Conservation (phyloP, 2,888 invertebrate species). For the Micoletzkya japonica region DNA sequence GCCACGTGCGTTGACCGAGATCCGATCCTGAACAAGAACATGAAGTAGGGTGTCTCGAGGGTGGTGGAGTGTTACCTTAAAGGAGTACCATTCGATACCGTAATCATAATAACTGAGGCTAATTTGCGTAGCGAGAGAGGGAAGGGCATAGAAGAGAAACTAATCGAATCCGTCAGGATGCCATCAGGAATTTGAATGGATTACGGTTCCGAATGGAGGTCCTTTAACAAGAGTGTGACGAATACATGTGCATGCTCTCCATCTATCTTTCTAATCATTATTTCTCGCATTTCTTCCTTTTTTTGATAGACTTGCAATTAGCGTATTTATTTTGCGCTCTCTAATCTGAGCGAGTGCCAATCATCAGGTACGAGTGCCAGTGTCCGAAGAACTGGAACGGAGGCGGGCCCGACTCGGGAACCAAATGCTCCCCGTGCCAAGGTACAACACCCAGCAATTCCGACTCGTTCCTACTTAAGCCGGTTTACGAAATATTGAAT, state of each 20-base stretch:
- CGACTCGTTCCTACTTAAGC: background rate
- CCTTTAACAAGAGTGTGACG: too few relatives aligned
- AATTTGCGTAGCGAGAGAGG: background rate
- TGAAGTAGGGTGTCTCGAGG: conserved; percentile 13
- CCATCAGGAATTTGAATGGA: too few relatives aligned
- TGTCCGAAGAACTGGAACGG: conserved; percentile 21
- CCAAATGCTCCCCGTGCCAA: conserved; percentile 21
- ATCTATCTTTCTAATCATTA: too few relatives aligned
- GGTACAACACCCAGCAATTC: background rate
- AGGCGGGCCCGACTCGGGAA: conserved; percentile 12
- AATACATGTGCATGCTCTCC: too few relatives aligned
- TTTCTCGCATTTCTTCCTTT: too few relatives aligned
- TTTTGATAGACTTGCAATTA: too few relatives aligned
- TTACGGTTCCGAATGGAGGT: too few relatives aligned
- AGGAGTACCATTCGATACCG: too few relatives aligned
- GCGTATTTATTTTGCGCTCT: too few relatives aligned
- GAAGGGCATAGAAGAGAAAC: background rate
- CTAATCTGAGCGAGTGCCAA: background rate
- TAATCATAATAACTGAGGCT: background rate
- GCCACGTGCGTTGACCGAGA: conserved; percentile 16
- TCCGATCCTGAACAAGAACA: background rate
- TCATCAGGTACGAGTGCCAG: conserved; percentile 13
- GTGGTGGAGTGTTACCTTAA: too few relatives aligned
- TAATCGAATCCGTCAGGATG: too few relatives aligned
- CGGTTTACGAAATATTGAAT: background rate